These are phyloP conservation scores for Macropis europaea DNA, from an alignment of 2,888 invertebrate species.

Conservation along the genomic window DNA sequence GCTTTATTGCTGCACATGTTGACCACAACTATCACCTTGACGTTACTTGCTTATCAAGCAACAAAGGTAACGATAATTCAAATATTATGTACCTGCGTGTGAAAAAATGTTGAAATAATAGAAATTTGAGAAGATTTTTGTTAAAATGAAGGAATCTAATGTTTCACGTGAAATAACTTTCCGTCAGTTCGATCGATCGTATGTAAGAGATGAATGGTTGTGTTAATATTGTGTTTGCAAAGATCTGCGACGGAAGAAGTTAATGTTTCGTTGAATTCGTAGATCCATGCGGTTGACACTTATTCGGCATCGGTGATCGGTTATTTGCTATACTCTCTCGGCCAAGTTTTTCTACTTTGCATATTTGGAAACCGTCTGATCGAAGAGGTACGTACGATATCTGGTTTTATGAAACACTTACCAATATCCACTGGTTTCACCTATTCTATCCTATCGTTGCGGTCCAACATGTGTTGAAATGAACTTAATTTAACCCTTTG, in stretches of 20 bases:
- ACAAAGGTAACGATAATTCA: conserved; percentile 86
- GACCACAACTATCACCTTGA: conserved; percentile 90
- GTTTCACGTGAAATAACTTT: neutral
- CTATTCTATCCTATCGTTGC: no score
- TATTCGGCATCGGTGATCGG: conserved; percentile 90
- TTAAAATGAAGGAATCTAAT: neutral
- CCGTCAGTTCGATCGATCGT: no score
- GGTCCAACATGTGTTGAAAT: no score
- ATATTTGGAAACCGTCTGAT: conserved; percentile 92
- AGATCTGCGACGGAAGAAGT: neutral
- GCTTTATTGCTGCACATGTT: conserved; percentile 92
- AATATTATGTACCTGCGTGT: no score
- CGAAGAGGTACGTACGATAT: conserved; percentile 85
- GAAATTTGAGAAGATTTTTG: neutral
- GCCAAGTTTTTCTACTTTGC: conserved; percentile 93
- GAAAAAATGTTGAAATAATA: no score
- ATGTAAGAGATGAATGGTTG: no score
- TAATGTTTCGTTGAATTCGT: conserved; percentile 40
- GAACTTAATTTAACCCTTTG: no score
- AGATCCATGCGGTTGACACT: conserved; percentile 88
- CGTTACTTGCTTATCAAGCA: conserved; percentile 91
- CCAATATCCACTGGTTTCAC: no score
- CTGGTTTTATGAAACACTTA: no score
- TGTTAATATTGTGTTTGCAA: no score
- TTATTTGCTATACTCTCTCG: conserved; percentile 89